These are phyloP conservation scores for Melikaiella ostensackeni DNA, from an alignment of 2,888 invertebrate genomes.

Conservation along the genomic window DNA sequence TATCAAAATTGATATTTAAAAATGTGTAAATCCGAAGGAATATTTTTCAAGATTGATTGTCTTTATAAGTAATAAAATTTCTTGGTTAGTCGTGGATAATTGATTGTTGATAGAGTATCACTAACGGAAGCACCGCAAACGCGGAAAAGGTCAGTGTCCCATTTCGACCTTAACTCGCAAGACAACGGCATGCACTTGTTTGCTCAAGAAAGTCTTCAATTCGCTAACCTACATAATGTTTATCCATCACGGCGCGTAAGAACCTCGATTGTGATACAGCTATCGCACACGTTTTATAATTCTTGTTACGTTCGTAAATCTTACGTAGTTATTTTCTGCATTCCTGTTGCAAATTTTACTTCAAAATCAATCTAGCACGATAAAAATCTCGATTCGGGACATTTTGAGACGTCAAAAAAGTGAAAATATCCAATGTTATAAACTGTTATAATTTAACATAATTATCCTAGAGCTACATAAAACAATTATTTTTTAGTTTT, in stretches of 20 bases:
- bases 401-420: too few species aligned
- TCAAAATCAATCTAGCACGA: neutral
- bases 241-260: constrained; percentile 43
- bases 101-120: neutral
- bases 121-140: constrained; percentile 5
- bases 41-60: neutral
- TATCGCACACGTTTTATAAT: constrained; percentile 28
- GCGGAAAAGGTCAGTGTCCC: constrained; percentile 62
- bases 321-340: neutral
- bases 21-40: too few species aligned
- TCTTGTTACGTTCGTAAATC: constrained; percentile 31
- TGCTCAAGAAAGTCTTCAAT: constrained; percentile 60
- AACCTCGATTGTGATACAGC: constrained; percentile 33
- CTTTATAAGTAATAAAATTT: neutral
- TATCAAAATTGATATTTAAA: too few species aligned
- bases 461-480: neutral
- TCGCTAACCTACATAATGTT: constrained; percentile 60
- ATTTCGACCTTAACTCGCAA: constrained; percentile 65
- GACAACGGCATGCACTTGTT: constrained; percentile 56
- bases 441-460: neutral
- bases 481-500: neutral
- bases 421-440: too few species aligned
- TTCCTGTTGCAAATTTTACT: neutral
- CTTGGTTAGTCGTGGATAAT: neutral
- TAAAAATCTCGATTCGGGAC: neutral